Percentiles rank a stretch among this genome's conserved stretches.
Conservation (phyloP, 2,888 invertebrate genomes). For the Drosophila austrosaltans region DNA sequence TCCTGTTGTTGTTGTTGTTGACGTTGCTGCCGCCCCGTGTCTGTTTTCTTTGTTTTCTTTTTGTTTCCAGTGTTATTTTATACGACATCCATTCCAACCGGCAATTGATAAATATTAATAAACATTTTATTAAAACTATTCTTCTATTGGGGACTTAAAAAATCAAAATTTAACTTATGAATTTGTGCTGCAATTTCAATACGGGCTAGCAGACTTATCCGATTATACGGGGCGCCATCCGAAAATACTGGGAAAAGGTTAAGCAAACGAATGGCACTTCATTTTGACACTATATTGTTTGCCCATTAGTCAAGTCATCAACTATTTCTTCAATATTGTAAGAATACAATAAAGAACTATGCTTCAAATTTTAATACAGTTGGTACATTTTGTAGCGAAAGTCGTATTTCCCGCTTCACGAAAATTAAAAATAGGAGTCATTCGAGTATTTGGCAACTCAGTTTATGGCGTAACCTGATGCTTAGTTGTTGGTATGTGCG, state of each 20-base stretch:
- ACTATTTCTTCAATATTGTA: no score
- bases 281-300: not conserved
- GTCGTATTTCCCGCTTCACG: no score
- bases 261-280: not conserved
- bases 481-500: no score
- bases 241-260: not conserved
- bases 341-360: no score
- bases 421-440: no score
- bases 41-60: slow-evolving; percentile 47
- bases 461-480: no score
- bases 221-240: slow-evolving; percentile 1
- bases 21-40: slow-evolving; percentile 63
- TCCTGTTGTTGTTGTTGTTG: slow-evolving; percentile 40
- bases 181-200: slow-evolving; percentile 14
- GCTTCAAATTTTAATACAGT: no score
- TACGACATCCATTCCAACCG: slow-evolving; percentile 37
- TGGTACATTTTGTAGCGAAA: no score
- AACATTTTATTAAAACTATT: slow-evolving; percentile 10
- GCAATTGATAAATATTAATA: slow-evolving; percentile 14
- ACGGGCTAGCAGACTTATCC: not conserved
- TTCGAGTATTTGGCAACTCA: no score
- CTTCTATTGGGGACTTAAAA: not conserved
- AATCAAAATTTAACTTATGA: slow-evolving; percentile 12
- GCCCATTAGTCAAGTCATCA: no score
- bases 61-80: slow-evolving; percentile 18